Conservation (phyloP, 2,888 invertebrate species). For the Andricus curvator region DNA sequence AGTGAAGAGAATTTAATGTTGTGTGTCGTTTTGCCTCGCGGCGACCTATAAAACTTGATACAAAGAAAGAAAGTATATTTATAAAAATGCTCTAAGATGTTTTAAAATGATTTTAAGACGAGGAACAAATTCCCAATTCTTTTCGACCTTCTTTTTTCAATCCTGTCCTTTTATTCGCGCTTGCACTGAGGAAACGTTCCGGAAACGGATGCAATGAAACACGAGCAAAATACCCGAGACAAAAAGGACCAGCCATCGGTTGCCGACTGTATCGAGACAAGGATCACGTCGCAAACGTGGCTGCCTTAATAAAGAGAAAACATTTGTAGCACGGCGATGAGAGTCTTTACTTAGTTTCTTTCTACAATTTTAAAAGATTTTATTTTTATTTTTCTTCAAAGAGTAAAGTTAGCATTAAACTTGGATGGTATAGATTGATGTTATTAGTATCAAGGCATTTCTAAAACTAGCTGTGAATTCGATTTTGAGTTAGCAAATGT, state of each 20-base stretch:
- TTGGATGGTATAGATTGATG: no score
- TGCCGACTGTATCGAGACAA: constrained; percentile 20
- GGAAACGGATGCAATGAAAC: constrained; percentile 31
- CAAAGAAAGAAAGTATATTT: neutral
- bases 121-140: neutral
- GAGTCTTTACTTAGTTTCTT: no score
- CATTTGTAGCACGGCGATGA: neutral
- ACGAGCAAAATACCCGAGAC: constrained; percentile 27
- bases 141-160: neutral
- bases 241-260: constrained; percentile 3
- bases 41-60: neutral
- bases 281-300: constrained; percentile 21
- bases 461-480: no score
- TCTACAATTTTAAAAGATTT: no score
- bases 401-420: no score
- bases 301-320: constrained; percentile 25
- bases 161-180: neutral
- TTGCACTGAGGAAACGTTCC: constrained; percentile 8
- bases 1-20: neutral
- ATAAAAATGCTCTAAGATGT: neutral
- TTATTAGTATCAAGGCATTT: no score
- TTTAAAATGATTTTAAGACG: neutral
- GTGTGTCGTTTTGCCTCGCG: neutral
- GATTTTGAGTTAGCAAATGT: no score
- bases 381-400: no score